Evolutionary conservation across 2,113 vertebrate genomes (phyloP).

Genomic region (Illadopsis cleaveri): DNA sequence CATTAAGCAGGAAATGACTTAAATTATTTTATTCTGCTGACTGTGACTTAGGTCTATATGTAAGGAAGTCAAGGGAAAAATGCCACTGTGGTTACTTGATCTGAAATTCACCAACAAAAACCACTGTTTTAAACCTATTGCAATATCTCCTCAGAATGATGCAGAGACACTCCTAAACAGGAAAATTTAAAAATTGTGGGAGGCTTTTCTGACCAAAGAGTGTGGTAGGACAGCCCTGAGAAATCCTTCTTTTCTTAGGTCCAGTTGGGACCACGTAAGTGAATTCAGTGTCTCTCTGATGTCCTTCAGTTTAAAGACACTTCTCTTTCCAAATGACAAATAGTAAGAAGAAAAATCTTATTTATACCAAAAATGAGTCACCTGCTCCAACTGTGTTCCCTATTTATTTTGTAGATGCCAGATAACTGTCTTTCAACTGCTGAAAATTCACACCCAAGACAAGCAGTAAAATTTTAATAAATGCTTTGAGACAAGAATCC

Average conservation of each 20-base stretch:
- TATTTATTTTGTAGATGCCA: constrained; percentile 1
- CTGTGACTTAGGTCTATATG: background rate
- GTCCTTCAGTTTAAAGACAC: background rate
- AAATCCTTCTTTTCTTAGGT: background rate
- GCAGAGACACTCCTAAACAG: background rate
- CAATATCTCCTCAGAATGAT: background rate
- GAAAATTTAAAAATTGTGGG: background rate
- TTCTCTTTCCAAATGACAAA: background rate
- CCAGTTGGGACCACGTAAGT: background rate
- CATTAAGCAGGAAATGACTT: background rate
- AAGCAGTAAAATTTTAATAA: constrained; percentile 30
- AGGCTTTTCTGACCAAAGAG: background rate
- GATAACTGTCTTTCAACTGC: constrained; percentile 16
- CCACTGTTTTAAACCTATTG: background rate
- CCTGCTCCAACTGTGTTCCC: background rate
- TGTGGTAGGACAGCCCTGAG: background rate
- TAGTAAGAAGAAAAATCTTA: background rate
- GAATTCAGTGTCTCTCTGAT: background rate
- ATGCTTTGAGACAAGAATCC: background rate
- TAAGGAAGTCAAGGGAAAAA: background rate
- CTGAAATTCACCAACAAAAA: background rate
- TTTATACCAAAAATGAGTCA: background rate
- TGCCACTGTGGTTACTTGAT: background rate
- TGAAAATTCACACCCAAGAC: constrained; percentile 45
- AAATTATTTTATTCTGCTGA: background rate